Conservation (phyloP, 2,113 vertebrate species). For the Galbula dea region DNA sequence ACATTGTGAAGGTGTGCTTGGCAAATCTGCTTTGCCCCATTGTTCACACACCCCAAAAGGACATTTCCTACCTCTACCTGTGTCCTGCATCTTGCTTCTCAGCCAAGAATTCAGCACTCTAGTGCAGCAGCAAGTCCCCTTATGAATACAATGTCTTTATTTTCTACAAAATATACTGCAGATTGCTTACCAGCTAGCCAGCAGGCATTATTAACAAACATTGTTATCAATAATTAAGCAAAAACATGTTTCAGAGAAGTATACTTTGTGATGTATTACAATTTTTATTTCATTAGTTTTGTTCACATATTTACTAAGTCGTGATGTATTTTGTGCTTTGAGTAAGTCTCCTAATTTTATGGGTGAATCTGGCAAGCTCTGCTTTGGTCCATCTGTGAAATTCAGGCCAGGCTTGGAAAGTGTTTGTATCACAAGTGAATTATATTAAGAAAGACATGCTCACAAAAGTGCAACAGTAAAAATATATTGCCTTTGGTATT, state of each 20-base stretch:
- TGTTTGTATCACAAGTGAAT: neutral
- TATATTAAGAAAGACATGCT: neutral
- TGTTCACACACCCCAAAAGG: neutral
- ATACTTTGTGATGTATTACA: neutral
- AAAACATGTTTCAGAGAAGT: neutral
- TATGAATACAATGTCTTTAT: neutral
- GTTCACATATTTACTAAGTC: neutral
- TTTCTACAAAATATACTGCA: neutral
- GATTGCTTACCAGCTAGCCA: neutral
- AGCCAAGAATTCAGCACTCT: neutral
- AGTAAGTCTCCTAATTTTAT: neutral
- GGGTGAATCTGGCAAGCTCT: neutral
- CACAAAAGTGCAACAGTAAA: neutral
- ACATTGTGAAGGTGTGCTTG: neutral
- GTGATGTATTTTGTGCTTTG: neutral
- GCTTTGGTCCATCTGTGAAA: neutral
- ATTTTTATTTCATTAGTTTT: neutral
- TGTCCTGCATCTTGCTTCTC: neutral
- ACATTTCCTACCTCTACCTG: neutral
- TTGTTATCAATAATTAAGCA: slow-evolving; percentile 24
- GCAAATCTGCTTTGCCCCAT: neutral
- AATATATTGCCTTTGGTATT: slow-evolving; percentile 28
- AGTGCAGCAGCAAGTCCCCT: neutral
- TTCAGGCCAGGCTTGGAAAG: neutral
- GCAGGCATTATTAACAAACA: neutral